Conservation (phyloP, 2,113 vertebrate genomes). For the Empidonax alnorum region DNA sequence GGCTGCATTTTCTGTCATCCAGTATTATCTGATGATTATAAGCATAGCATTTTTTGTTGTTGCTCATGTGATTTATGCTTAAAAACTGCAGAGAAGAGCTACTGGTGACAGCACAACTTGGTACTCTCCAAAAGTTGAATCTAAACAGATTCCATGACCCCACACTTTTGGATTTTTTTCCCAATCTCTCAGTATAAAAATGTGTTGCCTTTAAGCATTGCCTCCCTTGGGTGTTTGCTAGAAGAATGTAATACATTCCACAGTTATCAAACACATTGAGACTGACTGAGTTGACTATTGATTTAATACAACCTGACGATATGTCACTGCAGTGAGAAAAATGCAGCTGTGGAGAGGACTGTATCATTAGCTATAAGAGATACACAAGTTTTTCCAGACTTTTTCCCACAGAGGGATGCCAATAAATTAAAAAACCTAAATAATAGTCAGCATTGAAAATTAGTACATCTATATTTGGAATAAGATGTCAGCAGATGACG, state of each 20-base stretch:
- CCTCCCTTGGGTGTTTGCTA: neutral
- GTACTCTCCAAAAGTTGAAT: neutral
- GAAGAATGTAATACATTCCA: neutral
- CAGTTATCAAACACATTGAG: neutral
- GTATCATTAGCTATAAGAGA: neutral
- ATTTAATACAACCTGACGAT: neutral
- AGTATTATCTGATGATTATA: neutral
- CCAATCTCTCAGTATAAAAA: neutral
- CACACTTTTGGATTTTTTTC: neutral
- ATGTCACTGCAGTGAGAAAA: neutral
- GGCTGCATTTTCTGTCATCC: neutral
- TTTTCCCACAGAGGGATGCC: neutral
- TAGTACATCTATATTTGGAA: neutral
- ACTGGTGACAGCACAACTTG: neutral
- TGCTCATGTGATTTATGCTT: neutral
- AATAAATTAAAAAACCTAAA: neutral
- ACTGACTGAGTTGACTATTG: neutral
- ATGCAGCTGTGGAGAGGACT: neutral
- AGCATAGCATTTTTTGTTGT: neutral
- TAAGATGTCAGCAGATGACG: neutral
- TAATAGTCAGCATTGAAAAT: neutral
- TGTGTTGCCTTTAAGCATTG: neutral
- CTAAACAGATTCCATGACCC: neutral
- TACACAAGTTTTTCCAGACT: neutral
- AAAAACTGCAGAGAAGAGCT: neutral